Percentiles rank a stretch among this genome's conserved stretches.
These are phyloP conservation scores for Drosophila paulistorum DNA, from an alignment of 1,140 invertebrate species.

Conservation along the genomic window DNA sequence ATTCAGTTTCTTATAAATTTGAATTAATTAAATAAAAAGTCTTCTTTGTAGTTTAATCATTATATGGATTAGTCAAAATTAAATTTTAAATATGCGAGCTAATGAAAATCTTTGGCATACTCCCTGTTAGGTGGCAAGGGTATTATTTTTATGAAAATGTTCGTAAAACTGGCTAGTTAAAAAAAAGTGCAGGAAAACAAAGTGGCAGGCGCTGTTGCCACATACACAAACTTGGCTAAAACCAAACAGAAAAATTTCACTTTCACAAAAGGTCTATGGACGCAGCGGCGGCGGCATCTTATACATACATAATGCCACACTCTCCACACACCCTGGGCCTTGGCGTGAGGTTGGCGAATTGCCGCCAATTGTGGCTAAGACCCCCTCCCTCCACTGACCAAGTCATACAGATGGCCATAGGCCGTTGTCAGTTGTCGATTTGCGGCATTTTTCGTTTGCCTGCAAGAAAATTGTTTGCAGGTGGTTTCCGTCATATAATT, in stretches of 20 bases:
- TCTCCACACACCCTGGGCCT: conserved; percentile 26
- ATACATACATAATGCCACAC: conserved; percentile 4
- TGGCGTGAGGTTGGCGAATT: conserved; percentile 69
- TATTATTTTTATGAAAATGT: background rate
- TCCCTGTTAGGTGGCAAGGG: background rate
- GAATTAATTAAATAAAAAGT: no score
- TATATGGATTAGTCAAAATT: background rate
- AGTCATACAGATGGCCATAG: conserved; percentile 37
- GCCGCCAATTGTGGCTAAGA: conserved; percentile 72
- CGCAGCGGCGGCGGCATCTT: conserved; percentile 22
- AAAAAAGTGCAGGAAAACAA: conserved; percentile 47
- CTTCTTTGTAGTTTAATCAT: no score
- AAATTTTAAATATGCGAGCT: background rate
- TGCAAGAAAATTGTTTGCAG: conserved; percentile 66
- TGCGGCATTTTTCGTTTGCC: conserved; percentile 69
- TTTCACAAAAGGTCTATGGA: conserved; percentile 78
- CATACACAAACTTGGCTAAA: conserved; percentile 21
- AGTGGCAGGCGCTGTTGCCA: conserved; percentile 50
- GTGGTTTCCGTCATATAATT: conserved; percentile 61
- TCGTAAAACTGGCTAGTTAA: conserved; percentile 16
- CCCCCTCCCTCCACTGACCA: background rate
- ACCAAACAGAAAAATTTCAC: conserved; percentile 66
- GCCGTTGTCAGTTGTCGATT: conserved; percentile 73
- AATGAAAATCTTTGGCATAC: background rate
- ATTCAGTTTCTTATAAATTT: no score